A percentile compares a stretch with the other conserved stretches of the same genome.
Conservation (phyloP, 2,888 invertebrate species). For the Drosophila rubida region DNA sequence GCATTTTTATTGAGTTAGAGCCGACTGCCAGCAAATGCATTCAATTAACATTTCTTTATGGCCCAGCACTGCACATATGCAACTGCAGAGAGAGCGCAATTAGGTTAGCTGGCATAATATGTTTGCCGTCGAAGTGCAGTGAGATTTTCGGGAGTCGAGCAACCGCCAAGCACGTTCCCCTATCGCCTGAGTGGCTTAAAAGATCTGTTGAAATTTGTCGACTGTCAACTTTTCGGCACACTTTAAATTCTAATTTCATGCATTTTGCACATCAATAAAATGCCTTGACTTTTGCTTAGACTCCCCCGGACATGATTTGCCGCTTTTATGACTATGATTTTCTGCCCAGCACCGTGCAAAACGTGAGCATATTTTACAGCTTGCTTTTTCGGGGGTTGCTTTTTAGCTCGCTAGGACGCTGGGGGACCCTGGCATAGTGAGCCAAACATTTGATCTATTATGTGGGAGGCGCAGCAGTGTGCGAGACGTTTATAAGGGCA, state of each 20-base stretch:
- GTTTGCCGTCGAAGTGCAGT: constrained; percentile 32
- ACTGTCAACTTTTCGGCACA: constrained; percentile 48
- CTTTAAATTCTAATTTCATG: constrained; percentile 81
- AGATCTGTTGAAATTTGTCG: constrained; percentile 36
- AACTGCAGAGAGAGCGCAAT: constrained; percentile 42
- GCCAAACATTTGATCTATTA: constrained; percentile 52
- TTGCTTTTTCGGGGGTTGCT: constrained; percentile 24
- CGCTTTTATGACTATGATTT: constrained; percentile 62
- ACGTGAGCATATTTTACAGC: constrained; percentile 65
- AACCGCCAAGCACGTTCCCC: constrained; percentile 29
- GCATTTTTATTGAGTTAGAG: constrained; percentile 68
- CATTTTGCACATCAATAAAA: constrained; percentile 82
- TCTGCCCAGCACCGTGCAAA: constrained; percentile 29
- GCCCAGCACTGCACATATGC: constrained; percentile 28
- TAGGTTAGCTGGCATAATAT: constrained; percentile 59
- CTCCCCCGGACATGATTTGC: constrained; percentile 59
- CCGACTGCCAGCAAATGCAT: constrained; percentile 43
- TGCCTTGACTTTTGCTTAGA: constrained; percentile 39
- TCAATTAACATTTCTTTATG: constrained; percentile 69
- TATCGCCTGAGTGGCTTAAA: constrained; percentile 9
- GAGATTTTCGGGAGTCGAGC: not conserved
- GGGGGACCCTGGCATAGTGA: constrained; percentile 34
- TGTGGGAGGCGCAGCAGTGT: constrained; percentile 4
- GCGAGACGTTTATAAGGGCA: constrained; percentile 3
- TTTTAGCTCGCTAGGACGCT: constrained; percentile 13